These are phyloP conservation scores for Anser brachyrhynchus DNA, from an alignment of 2,113 vertebrate genomes.

Conservation along the genomic window DNA sequence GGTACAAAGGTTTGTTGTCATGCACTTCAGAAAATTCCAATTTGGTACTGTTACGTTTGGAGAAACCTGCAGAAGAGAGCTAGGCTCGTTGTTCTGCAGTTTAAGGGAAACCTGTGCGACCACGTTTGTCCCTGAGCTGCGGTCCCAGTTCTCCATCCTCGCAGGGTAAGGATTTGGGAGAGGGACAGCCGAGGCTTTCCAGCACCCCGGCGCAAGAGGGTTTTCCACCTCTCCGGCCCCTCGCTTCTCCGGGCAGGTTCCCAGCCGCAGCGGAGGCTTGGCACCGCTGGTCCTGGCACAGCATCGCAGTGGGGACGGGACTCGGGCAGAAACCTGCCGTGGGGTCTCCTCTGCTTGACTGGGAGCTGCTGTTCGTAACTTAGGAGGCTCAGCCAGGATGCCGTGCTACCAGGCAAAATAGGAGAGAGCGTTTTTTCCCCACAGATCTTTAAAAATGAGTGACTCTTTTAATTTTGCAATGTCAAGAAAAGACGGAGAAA, in stretches of 20 bases:
- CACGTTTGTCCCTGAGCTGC: accelerated
- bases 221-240: background rate
- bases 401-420: background rate
- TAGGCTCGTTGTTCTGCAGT: background rate
- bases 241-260: accelerated
- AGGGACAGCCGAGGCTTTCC: background rate
- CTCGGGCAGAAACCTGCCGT: too few species aligned
- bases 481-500: conserved; percentile 60
- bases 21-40: background rate
- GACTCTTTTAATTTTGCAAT: conserved; percentile 69
- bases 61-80: background rate
- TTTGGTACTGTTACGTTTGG: accelerated
- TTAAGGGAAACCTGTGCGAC: too few species aligned
- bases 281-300: background rate
- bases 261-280: background rate
- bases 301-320: too few species aligned
- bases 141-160: background rate
- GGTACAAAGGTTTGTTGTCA: background rate
- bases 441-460: conserved; percentile 72
- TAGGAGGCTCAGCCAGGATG: accelerated
- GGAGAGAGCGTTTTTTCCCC: conserved; percentile 9
- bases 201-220: too few species aligned
- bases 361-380: accelerated
- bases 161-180: background rate
- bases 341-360: background rate